Evolutionary conservation across 2,797 vertebrate genomes (phyloP).

Genomic region (Gallirallus australis): DNA sequence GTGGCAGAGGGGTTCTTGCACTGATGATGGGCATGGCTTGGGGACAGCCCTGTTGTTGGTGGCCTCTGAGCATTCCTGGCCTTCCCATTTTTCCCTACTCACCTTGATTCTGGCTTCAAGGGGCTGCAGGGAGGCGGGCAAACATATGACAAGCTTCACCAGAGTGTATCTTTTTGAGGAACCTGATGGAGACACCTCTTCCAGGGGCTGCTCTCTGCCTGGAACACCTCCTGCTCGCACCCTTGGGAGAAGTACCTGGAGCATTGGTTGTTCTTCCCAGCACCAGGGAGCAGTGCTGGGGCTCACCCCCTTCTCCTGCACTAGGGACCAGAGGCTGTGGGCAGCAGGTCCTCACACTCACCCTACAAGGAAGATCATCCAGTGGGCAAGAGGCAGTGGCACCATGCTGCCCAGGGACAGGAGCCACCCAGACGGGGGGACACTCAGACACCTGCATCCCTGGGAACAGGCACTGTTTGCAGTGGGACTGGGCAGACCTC

Average conservation of each 20-base stretch:
- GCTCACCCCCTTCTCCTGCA: neutral
- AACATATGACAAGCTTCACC: neutral
- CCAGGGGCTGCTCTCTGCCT: neutral
- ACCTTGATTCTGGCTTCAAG: neutral
- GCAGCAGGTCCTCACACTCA: neutral
- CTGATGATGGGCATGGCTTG: neutral
- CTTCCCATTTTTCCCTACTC: accelerated
- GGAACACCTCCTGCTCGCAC: neutral
- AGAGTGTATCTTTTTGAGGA: neutral
- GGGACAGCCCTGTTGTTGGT: neutral
- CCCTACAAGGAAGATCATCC: accelerated
- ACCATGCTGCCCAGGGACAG: neutral
- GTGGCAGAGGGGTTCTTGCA: neutral
- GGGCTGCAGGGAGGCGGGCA: neutral
- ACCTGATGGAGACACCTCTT: neutral
- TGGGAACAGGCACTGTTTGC: accelerated
- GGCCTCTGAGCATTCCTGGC: neutral
- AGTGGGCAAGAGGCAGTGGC: neutral
- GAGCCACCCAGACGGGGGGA: neutral
- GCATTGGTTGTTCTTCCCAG: neutral
- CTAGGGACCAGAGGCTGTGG: neutral
- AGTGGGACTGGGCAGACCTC: neutral
- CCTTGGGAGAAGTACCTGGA: neutral
- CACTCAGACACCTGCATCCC: neutral
- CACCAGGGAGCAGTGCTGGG: neutral